Percentiles rank a stretch among this genome's conserved stretches.
phyloP scores from a whole-genome alignment of 2,888 invertebrate species.

The Hydropsyche betteni region DNA sequence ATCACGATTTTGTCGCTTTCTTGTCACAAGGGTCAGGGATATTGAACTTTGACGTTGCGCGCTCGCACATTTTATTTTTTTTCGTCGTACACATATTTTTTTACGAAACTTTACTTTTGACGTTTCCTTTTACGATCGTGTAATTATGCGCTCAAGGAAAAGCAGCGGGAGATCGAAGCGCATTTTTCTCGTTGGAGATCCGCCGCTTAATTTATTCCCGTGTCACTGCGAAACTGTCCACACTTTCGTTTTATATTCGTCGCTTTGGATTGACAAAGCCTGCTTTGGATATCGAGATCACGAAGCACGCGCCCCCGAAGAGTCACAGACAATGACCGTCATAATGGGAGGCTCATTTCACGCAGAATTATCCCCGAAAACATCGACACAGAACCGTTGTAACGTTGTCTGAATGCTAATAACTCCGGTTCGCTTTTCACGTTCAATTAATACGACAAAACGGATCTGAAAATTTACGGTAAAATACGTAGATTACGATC shows the following conservation, averaged over 20 bases:
- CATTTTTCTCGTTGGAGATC: no score
- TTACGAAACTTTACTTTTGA: no score
- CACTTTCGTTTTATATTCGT: background rate
- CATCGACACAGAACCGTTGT: conserved; percentile 39
- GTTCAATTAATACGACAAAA: conserved; percentile 40
- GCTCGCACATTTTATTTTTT: conserved; percentile 5
- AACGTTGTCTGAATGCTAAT: conserved; percentile 45
- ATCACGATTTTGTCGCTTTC: conserved; percentile 50
- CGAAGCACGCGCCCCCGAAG: conserved; percentile 39
- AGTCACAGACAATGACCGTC: conserved; percentile 48
- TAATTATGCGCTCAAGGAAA: conserved; percentile 26
- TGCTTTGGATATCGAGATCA: conserved; percentile 26
- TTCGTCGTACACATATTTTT: background rate
- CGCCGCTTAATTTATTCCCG: no score
- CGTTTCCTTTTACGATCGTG: conserved; percentile 19
- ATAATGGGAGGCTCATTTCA: conserved; percentile 50
- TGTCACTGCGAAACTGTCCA: no score
- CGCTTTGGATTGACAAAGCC: conserved; percentile 2
- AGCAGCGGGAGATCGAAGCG: conserved; percentile 8
- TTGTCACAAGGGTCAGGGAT: conserved; percentile 44
- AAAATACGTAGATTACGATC: conserved; percentile 12
- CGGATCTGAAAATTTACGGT: conserved; percentile 36
- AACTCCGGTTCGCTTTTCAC: conserved; percentile 21
- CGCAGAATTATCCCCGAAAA: conserved; percentile 50
- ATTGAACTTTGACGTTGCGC: background rate